phyloP scores from a whole-genome alignment of 2,113 vertebrate species.

The Benitochromis conjunctus region DNA sequence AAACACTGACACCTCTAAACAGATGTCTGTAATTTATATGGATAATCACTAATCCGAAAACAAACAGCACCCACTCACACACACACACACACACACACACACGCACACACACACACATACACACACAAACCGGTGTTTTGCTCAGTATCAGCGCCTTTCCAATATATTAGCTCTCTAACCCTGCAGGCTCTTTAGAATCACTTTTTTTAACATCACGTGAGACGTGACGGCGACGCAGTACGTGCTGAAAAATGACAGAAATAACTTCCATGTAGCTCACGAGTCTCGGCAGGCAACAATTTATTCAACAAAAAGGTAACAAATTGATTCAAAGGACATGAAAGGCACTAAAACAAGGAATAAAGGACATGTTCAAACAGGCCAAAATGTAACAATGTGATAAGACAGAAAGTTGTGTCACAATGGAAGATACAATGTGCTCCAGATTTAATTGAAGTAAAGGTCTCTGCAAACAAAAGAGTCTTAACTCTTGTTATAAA shows the following conservation, averaged over 20 bases:
- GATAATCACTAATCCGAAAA: conserved; percentile 36
- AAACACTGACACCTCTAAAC: conserved; percentile 34
- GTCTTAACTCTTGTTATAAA: neutral
- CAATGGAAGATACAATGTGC: neutral
- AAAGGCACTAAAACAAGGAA: neutral
- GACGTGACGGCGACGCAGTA: fast-evolving
- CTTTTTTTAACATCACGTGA: neutral
- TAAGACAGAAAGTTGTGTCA: neutral
- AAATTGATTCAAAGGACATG: fast-evolving
- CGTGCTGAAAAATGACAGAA: neutral
- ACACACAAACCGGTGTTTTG: neutral
- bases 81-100: neutral
- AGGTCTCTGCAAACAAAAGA: neutral
- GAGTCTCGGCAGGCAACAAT: fast-evolving
- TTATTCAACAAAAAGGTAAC: neutral
- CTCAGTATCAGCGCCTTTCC: neutral
- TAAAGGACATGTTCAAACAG: neutral
- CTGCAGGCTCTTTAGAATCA: neutral
- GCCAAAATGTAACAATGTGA: neutral
- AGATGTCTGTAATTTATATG: conserved; percentile 44
- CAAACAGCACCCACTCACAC: conserved; percentile 12
- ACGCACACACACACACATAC: neutral
- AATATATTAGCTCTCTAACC: neutral
- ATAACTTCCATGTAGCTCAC: neutral
- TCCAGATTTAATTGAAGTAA: neutral